Evolutionary conservation across 2,888 invertebrate genomes (phyloP).

Genomic region (Cheiracanthium punctorium): DNA sequence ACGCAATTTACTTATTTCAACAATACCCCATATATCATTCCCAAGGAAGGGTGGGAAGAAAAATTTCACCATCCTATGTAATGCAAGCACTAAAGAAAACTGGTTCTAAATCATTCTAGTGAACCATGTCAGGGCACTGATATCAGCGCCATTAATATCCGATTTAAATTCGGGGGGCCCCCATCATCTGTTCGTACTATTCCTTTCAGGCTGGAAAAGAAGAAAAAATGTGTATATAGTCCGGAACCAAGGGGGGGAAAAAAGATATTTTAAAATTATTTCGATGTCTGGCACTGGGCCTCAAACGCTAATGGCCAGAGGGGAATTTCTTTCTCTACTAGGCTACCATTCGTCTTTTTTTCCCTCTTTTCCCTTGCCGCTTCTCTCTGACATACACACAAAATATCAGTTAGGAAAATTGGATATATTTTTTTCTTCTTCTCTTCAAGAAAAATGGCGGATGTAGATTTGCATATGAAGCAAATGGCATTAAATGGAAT

Average conservation of each 20-base stretch:
- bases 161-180: conserved; percentile 50
- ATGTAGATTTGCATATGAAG: conserved; percentile 2
- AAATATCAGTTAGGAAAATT: conserved; percentile 63
- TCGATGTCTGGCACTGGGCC: conserved; percentile 46
- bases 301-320: conserved; percentile 53
- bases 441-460: neutral
- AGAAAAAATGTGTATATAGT: conserved; percentile 6
- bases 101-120: too few species aligned
- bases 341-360: conserved; percentile 35
- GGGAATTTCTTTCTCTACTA: conserved; percentile 20
- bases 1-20: too few species aligned
- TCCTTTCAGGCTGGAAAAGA: conserved; percentile 25
- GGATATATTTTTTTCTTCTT: conserved; percentile 42
- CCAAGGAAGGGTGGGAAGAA: too few species aligned
- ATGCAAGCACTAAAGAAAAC: too few species aligned
- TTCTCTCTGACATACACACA: conserved; percentile 34
- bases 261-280: conserved; percentile 52
- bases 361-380: neutral
- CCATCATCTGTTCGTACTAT: conserved; percentile 51
- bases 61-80: too few species aligned
- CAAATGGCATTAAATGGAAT: neutral
- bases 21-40: too few species aligned
- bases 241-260: too few species aligned
- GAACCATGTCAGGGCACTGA: too few species aligned
- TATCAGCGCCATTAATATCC: conserved; percentile 55